A percentile compares a stretch with the other conserved stretches of the same genome.
phyloP scores from a whole-genome alignment of 2,888 invertebrate genomes.

The Scaptomyza polygonia region DNA sequence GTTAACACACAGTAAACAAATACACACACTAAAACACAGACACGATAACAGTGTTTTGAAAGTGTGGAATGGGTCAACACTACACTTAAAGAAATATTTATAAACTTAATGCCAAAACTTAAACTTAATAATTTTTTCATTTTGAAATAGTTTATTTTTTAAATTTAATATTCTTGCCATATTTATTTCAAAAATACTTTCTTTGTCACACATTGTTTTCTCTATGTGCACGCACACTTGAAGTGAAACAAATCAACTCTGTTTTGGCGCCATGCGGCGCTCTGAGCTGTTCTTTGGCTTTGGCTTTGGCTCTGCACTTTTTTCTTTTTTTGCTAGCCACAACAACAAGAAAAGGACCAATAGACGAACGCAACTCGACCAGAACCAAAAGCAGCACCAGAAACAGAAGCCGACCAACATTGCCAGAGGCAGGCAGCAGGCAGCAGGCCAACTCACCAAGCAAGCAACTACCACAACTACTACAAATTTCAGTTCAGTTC shows the following conservation, averaged over 20 bases:
- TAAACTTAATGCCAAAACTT: too few species aligned
- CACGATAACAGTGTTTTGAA: slow-evolving; percentile 9
- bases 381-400: slow-evolving; percentile 30
- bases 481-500: slow-evolving; percentile 57
- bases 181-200: too few species aligned
- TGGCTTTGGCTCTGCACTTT: slow-evolving; percentile 54
- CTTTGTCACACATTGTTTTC: too few species aligned
- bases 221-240: slow-evolving; percentile 44
- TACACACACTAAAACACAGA: slow-evolving; percentile 17
- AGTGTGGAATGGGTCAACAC: slow-evolving; percentile 23
- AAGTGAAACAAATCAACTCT: slow-evolving; percentile 75
- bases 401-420: background rate
- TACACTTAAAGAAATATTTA: too few species aligned
- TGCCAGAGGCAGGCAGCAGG: slow-evolving; percentile 1
- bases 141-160: too few species aligned
- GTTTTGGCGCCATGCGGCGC: slow-evolving; percentile 74
- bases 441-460: background rate
- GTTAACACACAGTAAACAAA: slow-evolving; percentile 59
- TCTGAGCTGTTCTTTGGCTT: slow-evolving; percentile 14
- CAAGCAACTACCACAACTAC: slow-evolving; percentile 24
- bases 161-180: too few species aligned
- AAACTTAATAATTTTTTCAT: too few species aligned
- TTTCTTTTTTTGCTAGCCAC: slow-evolving; percentile 58
- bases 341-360: slow-evolving; percentile 46
- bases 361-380: slow-evolving; percentile 65